phyloP scores from a whole-genome alignment of 2,797 vertebrate species.

The Neosilurus hyrtlii region DNA sequence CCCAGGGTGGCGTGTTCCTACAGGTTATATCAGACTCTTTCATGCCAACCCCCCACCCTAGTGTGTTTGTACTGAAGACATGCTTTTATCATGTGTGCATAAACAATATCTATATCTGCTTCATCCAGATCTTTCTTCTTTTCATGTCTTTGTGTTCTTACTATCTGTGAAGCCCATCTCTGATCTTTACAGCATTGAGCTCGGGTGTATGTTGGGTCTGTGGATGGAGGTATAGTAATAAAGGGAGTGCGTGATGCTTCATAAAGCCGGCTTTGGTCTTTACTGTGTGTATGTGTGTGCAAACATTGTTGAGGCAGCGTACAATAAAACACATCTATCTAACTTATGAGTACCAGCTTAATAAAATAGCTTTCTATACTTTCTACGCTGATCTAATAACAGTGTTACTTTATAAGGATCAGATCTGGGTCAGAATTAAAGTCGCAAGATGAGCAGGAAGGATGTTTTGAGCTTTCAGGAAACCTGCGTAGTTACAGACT shows the following conservation, averaged over 20 bases:
- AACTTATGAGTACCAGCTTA: background rate
- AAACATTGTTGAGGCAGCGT: background rate
- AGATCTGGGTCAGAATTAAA: background rate
- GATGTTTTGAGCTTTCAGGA: background rate
- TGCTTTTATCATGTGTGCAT: background rate
- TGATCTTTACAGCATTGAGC: background rate
- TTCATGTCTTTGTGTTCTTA: constrained; percentile 5
- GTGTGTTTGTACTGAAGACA: background rate
- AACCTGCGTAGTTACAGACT: background rate
- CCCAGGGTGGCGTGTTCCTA: background rate
- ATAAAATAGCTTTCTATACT: constrained; percentile 4
- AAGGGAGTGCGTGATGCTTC: background rate
- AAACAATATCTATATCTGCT: background rate
- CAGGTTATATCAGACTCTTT: background rate
- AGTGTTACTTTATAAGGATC: background rate
- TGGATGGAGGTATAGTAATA: background rate
- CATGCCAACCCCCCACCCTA: background rate
- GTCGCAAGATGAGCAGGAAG: background rate
- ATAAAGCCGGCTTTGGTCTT: background rate
- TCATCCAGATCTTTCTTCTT: background rate
- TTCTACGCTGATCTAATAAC: background rate
- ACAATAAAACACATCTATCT: background rate
- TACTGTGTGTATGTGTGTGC: background rate
- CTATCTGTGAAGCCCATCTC: background rate
- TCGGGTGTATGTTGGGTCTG: background rate